Base-by-base conservation (phyloP, 2,888 invertebrate species). In the Monoplex corrugatus region DNA sequence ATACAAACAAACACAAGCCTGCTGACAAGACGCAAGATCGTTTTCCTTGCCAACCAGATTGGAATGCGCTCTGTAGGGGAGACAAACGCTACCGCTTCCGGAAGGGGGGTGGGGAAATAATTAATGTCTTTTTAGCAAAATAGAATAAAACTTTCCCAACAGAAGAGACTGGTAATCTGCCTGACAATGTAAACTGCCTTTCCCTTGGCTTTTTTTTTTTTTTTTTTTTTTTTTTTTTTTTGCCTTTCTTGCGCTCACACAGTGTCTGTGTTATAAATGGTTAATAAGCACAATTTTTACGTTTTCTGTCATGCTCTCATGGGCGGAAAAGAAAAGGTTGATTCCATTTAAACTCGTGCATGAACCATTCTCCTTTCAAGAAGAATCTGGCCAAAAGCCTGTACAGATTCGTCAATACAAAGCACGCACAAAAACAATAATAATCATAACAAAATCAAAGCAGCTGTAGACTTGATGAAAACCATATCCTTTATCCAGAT, bases 31-130 rank as follows among this genome's bases (percentile, higher is more conserved):
- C 5, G 38, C 13, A n/a, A 13, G 78, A 68, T 86, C 40, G 86
- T 86, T 86, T 86, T 68, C 68, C 86, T 86, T 86, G 86, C 86
- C 86, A 86, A 86, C 86, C 86, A 68, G 68, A 68, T 19, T n/a
- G 86, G 86, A 86, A 86, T 86, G 86, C n/a, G 86, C 86, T 68
- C 23, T 35, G 23, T n/a, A 86, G 43, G 43, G 86, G 86, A 57
- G 38, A 68, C 68, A 40, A 57, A 43, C 35, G n/a, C 40, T 38
- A 28, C n/a, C 19, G 23, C 0, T 68, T n/a, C 23, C 16, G 78
- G 38, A 28, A 19, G 8, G 32, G 38, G 13, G 23, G 38, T 13
- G 63, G 85, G 85, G 32, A 35, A 63, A 16, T 35, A 85, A 10
- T 10, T 10, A 72, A 32, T 43, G 43, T 83, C 57, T 86, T 86